Base-by-base conservation (phyloP, 2,797 vertebrate species). In the Coccyzus lansbergi region DNA sequence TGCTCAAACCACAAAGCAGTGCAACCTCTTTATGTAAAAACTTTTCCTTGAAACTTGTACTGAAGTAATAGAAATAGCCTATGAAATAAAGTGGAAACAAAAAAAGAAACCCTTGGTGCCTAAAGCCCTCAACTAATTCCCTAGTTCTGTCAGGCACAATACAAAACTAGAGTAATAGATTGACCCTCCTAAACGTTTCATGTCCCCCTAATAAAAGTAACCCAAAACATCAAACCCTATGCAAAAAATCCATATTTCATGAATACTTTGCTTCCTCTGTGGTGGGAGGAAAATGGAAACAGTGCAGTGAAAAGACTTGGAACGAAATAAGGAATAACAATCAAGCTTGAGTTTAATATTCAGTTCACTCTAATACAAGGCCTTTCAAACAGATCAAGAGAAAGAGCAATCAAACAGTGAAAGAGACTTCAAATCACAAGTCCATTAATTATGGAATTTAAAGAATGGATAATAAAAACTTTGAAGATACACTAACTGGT, bases 381-480 rank as follows among this genome's bases (percentile, higher is more conserved):
- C 67, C 68, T 82, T 88, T 80, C 68, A 83, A 65, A 28, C 12
- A 53, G 31, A 33, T 16, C 33, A 46, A 71, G 76, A 48, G 58
- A 72, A 52, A 83, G 80, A 86, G 38, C 56, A 76, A 67, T 77
- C 65, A 59, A 75, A 25, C 16, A 31, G 28, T 58, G 55, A 29
- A 71, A 83, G 55, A 62, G 63, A n/a, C 53, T 88, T 93, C n/a
- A 68, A n/a, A 80, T 93, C 91, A 59, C 29, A 59, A 84, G 65
- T 86, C 40, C 58, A 75, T 92, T 89, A 63, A 91, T 96, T 91
- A 86, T 63, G 77, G 91, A 65, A 86, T 87, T 33, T 93, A 55
- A 89, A 65, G 67, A 63, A 67, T 8, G 92, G 71, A 29, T 80
- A 79, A 64, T 42, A 55, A 49, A 71, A 83, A 78, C 33, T 76